Evolutionary conservation across 2,888 invertebrate species (phyloP), one percentile per base, ranked within the genome.

Genomic region (Lasioglossum malachurum): DNA sequence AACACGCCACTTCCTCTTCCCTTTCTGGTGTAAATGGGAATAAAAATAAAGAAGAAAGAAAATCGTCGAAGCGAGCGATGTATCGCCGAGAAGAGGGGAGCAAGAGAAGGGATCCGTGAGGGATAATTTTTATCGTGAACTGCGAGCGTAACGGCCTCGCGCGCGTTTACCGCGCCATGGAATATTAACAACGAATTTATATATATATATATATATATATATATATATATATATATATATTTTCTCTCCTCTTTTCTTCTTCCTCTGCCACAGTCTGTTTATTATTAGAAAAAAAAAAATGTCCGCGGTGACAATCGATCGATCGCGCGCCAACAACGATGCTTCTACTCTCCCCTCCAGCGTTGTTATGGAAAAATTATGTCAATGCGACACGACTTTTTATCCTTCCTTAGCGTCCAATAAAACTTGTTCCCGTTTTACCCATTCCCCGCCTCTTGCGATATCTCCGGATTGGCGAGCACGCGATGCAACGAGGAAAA

Each of bases 131-230:
- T 69, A 64, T 64, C 31, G 64, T 7, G 27, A 84, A 67, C 83
- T 75, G 78, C 84, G 38, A 78, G 67, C 53, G 38, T 78, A 49
- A 78, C 44, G 64, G 69, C 69, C 53, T 57, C 76, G 79, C 64
- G 64, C 64, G 14, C 60, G 60, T 31, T 60, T 60, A 60, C 60
- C 27, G 60, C 5, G 60, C 60, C 41, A 67, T 23, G 57, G 85
- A 67, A 60, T 76, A 86, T 85, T 84, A 84, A 75, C 80, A 49
- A 84, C 84, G 76, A 84, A 84, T 85, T 85, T n/a, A n/a, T n/a
- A n/a, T n/a, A n/a, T n/a, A n/a, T n/a, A n/a, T n/a, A n/a, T n/a
- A n/a, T n/a, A n/a, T n/a, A n/a, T n/a, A n/a, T n/a, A n/a, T n/a
- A n/a, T n/a, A n/a, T n/a, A n/a, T n/a, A n/a, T n/a, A n/a, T n/a